Base-by-base conservation (phyloP, 1,140 invertebrate species). In the Lithobius niger region DNA sequence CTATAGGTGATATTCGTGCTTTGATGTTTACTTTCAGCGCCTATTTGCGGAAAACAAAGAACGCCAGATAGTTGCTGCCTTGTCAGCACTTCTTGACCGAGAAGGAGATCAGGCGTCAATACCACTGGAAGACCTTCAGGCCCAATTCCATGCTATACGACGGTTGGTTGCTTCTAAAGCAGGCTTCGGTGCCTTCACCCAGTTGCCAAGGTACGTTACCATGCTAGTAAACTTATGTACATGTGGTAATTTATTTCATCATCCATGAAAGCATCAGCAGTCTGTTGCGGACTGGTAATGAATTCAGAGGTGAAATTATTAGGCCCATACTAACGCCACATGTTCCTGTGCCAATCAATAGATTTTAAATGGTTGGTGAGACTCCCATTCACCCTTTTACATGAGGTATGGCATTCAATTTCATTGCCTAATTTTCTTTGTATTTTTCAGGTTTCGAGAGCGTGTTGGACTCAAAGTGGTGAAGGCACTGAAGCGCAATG, bases 31-130 rank as follows among this genome's bases (percentile, higher is more conserved):
- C 68, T 70, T 76, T 49, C 69, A 88, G 84, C 84, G 91, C 58
- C 75, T 98, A 53, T 99, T 99, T 79, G 84, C 92, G 13, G 94
- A 98, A 73, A 99, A 97, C 71, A 99, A 98, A 72, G 95, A 97
- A 69, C 95, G 95, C 70, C 73, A 96, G 45, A 98, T 99, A 61
- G 81, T 81, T 60, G 80, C 74, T 56, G 90, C 86, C 31, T 68
- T 89, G 60, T 82, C 81, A 66, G 77, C 81, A 4, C 76, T 94
- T 54, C 78, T 88, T 3, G 82, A 77, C 63, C 78, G 81, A 69
- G 78, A 85, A 68, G 71, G 84, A 62, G 77, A 85, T 54, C 73
- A 82, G 69, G 77, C 67, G 36, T 64, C 64, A 21, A 75, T 75
- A 31, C 52, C 77, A 73, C 16, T 77, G 76, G 70, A 77, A 28